These are phyloP conservation scores for Clamator glandarius DNA, from an alignment of 2,797 vertebrate genomes.

Conservation along the genomic window DNA sequence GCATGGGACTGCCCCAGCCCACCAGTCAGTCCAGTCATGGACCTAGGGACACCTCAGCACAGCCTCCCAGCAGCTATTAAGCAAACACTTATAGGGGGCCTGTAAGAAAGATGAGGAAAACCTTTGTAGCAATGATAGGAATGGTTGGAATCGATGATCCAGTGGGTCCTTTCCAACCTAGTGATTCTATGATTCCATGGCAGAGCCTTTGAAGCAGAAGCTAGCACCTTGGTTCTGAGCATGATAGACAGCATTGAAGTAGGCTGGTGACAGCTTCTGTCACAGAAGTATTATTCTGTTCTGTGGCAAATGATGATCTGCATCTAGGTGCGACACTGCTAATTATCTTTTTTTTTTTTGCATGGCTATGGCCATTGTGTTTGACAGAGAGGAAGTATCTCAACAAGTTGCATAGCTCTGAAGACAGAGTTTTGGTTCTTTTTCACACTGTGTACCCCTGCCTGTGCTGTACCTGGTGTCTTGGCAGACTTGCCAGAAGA, in stretches of 20 bases:
- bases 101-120: too few species aligned
- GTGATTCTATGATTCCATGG: too few species aligned
- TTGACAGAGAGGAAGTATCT: neutral
- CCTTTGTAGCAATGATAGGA: too few species aligned
- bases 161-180: too few species aligned
- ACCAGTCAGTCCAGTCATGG: too few species aligned
- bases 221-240: neutral
- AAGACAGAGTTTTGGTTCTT: neutral
- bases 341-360: neutral
- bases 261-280: neutral
- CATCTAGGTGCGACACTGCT: neutral
- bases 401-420: neutral
- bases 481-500: neutral
- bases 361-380: neutral
- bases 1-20: neutral
- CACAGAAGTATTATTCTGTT: neutral
- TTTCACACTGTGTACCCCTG: neutral
- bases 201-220: neutral
- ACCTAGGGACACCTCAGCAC: accelerated
- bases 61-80: neutral
- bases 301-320: neutral
- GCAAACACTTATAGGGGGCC: too few species aligned
- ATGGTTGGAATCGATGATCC: too few species aligned
- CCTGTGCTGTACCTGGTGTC: neutral
- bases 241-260: neutral